Percentiles rank a stretch among this genome's conserved stretches.
Evolutionary conservation across 2,113 vertebrate species (phyloP).

Genomic region (Okapia johnstoni): DNA sequence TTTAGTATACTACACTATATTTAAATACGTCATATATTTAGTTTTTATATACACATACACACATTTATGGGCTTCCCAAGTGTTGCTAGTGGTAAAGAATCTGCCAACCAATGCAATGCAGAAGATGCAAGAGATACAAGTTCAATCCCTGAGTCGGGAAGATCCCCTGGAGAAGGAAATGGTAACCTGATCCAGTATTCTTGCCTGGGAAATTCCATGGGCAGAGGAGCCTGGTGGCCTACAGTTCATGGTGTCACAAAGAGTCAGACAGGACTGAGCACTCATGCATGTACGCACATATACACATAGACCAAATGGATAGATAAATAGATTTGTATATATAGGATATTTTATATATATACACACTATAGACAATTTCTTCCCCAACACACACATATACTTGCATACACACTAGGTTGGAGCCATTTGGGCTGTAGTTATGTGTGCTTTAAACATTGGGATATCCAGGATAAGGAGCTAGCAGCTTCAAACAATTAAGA

Average conservation of each 20-base stretch:
- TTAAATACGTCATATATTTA: not conserved
- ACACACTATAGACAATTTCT: not conserved
- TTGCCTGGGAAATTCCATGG: not conserved
- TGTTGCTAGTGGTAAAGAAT: not conserved
- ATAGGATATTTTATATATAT: not conserved
- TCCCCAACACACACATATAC: not conserved
- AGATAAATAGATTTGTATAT: not conserved
- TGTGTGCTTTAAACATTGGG: not conserved
- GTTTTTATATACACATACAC: not conserved
- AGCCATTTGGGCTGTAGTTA: not conserved
- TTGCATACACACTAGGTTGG: not conserved
- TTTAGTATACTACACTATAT: not conserved
- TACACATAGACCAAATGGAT: not conserved
- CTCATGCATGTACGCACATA: not conserved
- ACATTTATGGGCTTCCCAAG: not conserved
- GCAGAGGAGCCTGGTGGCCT: not conserved
- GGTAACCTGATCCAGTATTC: not conserved
- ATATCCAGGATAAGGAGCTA: slow-evolving; percentile 15
- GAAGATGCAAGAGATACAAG: rapidly evolving
- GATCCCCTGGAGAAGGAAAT: not conserved
- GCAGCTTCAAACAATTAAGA: slow-evolving; percentile 46
- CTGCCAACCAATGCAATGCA: not conserved
- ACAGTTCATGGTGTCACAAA: not conserved
- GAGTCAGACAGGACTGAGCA: not conserved
- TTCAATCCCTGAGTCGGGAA: not conserved